phyloP scores from a whole-genome alignment of 2,113 vertebrate species.

The Caloenas nicobarica region DNA sequence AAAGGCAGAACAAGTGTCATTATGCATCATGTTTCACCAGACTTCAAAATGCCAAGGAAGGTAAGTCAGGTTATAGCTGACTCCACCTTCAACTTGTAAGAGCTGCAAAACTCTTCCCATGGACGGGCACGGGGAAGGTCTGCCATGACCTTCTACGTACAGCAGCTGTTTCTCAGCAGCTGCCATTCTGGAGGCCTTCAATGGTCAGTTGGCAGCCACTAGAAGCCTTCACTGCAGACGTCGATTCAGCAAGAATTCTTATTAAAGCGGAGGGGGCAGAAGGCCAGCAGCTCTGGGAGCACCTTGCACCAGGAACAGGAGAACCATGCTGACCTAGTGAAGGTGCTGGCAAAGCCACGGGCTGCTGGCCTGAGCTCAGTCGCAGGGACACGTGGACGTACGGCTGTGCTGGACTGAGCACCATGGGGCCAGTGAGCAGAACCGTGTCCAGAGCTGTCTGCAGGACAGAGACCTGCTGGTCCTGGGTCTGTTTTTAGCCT shows the following conservation, averaged over 20 bases:
- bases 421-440: not conserved
- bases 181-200: not conserved
- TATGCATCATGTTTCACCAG: constrained; percentile 43
- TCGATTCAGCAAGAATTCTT: not conserved
- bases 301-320: not conserved
- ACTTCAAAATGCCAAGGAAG: constrained; percentile 41
- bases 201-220: not conserved
- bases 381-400: fast-evolving
- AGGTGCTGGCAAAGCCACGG: not conserved
- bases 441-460: not conserved
- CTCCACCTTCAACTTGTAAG: constrained; percentile 3
- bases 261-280: not conserved
- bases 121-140: not conserved
- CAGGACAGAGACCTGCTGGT: not conserved
- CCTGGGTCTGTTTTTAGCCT: not conserved
- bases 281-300: not conserved
- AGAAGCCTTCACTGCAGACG: fast-evolving
- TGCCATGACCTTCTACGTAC: not conserved
- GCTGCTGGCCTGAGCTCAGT: not conserved
- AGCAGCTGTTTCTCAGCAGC: not conserved
- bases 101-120: not conserved
- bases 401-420: not conserved
- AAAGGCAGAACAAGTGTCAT: constrained; percentile 45
- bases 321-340: not conserved
- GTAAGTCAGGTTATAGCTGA: constrained; percentile 24